These are phyloP conservation scores for Ophiothrix spiculata DNA, from an alignment of 35 echinoderm and acorn worm species.

Conservation along the genomic window DNA sequence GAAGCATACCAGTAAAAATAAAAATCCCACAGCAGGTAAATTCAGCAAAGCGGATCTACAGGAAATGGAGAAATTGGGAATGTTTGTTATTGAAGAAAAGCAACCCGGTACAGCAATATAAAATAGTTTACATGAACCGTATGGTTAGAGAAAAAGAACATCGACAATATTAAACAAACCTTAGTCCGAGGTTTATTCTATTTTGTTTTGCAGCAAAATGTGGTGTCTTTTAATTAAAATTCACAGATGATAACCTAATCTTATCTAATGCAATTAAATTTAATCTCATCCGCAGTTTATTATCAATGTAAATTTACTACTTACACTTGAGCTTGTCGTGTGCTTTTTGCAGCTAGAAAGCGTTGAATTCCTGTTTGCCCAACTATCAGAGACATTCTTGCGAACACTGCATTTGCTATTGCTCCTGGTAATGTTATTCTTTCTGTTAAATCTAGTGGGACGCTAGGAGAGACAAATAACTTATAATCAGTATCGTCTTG, in stretches of 20 bases:
- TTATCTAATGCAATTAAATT: neutral
- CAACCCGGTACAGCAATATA: neutral
- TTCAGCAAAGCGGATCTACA: constrained; percentile 34
- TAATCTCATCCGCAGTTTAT: neutral
- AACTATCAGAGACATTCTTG: constrained; percentile 17
- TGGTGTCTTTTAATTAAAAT: neutral
- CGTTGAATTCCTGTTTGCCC: constrained; percentile 46
- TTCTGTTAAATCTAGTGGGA: constrained; percentile 44
- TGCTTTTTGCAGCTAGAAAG: constrained; percentile 25
- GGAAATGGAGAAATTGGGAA: neutral
- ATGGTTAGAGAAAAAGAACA: neutral
- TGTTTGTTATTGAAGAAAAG: neutral
- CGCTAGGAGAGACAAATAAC: neutral
- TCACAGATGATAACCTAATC: neutral
- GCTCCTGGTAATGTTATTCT: constrained; percentile 29
- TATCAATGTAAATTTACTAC: neutral
- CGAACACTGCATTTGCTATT: constrained; percentile 14
- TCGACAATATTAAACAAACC: neutral
- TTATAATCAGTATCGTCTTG: neutral
- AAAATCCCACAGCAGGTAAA: constrained; percentile 5
- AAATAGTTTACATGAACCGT: neutral
- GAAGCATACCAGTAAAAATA: constrained; percentile 17
- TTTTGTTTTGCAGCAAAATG: neutral
- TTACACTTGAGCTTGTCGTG: constrained; percentile 24
- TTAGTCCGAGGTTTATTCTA: neutral